Base-by-base conservation (phyloP, 2,888 invertebrate species). In the Leptinotarsa rubiginosa region DNA sequence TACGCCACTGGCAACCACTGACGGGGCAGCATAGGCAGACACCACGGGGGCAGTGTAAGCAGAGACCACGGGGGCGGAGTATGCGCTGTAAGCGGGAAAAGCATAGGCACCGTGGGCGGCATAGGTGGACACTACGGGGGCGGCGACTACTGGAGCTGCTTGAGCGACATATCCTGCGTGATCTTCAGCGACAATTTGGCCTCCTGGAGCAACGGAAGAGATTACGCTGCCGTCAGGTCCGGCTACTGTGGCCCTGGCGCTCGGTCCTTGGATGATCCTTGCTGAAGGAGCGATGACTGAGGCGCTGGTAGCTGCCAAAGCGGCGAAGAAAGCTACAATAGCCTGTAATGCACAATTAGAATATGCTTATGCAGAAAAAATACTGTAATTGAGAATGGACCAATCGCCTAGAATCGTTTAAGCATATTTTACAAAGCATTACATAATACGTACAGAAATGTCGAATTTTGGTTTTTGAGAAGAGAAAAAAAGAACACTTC, bases 261-360 rank as follows among this genome's bases (percentile, higher is more conserved):
- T 83, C 15, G 84, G 84, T 74, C 84, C 84, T 78, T 84, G 85
- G 31, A 85, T 74, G 65, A 85, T 78, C 54, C 77, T 77, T 1
- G 81, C 80, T 18, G 84, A 81, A 25, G 78, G 78, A 47, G 72
- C 72, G 47, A 69, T 4, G 52, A 47, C 2, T 56, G 56, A 56
- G 22, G 77, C 83, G 64, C 81, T 79, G 72, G 82, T 77, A 41
- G 75, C 78, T 64, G 83, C 83, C 78, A 84, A 77, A 71, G 80
- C 79, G 73, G 80, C 84, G 70, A 83, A 79, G 74, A 83, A 78
- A 62, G 81, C 77, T 66, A 83, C 75, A 73, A 81, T 68, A 47
- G 73, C 80, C 83, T 75, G 62, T 13, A 50, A 50, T 25, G 41
- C 3, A 20, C 2, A 56, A 64, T 56, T 0, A 22, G 3, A 15